Evolutionary conservation across 1,140 invertebrate species (phyloP).

Genomic region (Ganaspis sp.): DNA sequence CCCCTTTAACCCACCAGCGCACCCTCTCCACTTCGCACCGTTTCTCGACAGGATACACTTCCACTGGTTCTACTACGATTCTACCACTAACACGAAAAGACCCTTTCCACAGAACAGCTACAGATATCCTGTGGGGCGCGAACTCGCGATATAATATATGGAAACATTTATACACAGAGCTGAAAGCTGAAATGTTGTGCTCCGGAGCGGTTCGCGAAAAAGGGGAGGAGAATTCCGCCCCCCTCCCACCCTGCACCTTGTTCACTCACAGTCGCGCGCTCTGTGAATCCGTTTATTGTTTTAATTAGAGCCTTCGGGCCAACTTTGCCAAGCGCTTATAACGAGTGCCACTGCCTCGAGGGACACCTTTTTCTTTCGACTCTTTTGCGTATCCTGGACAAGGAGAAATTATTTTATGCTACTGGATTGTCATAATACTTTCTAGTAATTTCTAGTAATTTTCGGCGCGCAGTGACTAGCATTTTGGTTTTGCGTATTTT

Average conservation of each 20-base stretch:
- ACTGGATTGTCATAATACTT: neutral
- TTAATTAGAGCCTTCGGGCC: conserved; percentile 67
- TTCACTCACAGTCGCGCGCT: conserved; percentile 30
- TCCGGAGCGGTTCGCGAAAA: conserved; percentile 37
- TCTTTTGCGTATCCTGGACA: conserved; percentile 11
- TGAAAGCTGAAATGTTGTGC: conserved; percentile 56
- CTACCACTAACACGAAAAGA: conserved; percentile 29
- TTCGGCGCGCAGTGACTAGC: no score
- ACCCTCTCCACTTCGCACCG: conserved; percentile 29
- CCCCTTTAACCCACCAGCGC: conserved; percentile 6
- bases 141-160: conserved; percentile 58
- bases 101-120: conserved; percentile 1
- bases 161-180: conserved; percentile 67
- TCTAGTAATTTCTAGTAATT: neutral
- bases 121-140: conserved; percentile 19
- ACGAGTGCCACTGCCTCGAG: conserved; percentile 51
- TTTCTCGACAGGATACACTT: conserved; percentile 32
- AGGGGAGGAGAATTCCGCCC: neutral
- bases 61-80: conserved; percentile 32
- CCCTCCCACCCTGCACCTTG: neutral
- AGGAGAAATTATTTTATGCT: neutral
- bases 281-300: conserved; percentile 65
- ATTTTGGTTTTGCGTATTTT: no score
- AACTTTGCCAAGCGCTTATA: conserved; percentile 52
- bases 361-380: conserved; percentile 43